phyloP scores from a whole-genome alignment of 2,113 vertebrate species.

The Empidonax traillii region DNA sequence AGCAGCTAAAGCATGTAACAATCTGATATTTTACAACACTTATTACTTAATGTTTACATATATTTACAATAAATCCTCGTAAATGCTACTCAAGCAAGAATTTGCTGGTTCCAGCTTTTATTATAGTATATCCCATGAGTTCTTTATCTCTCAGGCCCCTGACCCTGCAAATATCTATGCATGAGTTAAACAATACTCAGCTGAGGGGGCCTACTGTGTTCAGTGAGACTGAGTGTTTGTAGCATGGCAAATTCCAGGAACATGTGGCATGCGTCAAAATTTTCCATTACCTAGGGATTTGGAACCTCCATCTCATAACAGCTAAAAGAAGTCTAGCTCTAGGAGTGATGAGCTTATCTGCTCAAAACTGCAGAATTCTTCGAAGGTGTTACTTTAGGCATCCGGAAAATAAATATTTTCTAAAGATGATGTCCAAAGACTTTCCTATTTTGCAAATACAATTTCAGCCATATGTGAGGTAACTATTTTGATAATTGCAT shows the following conservation, averaged over 20 bases:
- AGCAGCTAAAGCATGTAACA: slow-evolving; percentile 45
- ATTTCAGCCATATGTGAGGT: neutral
- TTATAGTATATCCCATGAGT: neutral
- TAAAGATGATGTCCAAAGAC: neutral
- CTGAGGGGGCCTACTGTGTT: neutral
- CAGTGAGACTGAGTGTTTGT: neutral
- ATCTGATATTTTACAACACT: slow-evolving; percentile 24
- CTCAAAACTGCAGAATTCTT: neutral
- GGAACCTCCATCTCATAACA: neutral
- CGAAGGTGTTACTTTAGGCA: neutral
- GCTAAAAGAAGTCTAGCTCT: neutral
- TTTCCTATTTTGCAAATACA: neutral
- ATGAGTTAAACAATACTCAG: neutral
- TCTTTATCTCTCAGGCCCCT: neutral
- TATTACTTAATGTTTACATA: slow-evolving; percentile 46
- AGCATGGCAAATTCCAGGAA: neutral
- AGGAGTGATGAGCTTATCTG: neutral
- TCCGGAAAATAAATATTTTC: neutral
- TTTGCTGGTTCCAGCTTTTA: slow-evolving; percentile 16
- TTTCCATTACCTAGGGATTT: neutral
- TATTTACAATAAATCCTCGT: slow-evolving; percentile 27
- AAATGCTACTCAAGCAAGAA: slow-evolving; percentile 15
- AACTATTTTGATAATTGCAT: neutral
- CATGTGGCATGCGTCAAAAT: fast-evolving
- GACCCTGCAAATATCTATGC: neutral